Evolutionary conservation across 2,113 vertebrate species (phyloP).

Genomic region (Oncorhynchus mykiss): DNA sequence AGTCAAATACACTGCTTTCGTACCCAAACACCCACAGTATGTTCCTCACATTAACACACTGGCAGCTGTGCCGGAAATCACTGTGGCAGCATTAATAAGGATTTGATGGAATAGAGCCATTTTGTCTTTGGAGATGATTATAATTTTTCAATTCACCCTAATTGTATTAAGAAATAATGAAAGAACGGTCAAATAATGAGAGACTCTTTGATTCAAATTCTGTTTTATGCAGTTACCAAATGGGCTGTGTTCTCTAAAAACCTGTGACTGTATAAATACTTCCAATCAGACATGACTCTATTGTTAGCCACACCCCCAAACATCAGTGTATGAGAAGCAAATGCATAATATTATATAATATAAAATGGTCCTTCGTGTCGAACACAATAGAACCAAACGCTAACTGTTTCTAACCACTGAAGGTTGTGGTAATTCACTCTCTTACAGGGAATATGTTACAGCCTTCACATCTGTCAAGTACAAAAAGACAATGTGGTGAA

Average conservation of each 20-base stretch:
- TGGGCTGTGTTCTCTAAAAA: no score
- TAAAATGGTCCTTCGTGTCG: neutral
- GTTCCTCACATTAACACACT: conserved; percentile 18
- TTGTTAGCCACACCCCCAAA: no score
- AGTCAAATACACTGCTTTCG: neutral
- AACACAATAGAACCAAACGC: neutral
- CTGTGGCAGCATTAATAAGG: conserved; percentile 30
- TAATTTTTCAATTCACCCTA: conserved; percentile 43
- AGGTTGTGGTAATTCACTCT: neutral
- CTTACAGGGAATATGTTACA: neutral
- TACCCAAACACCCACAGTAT: conserved; percentile 1
- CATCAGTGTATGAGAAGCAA: no score
- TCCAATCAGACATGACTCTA: no score
- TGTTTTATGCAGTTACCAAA: conserved; percentile 15
- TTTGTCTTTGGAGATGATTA: conserved; percentile 36
- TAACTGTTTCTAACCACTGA: neutral
- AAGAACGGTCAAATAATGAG: conserved; percentile 37
- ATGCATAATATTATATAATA: neutral
- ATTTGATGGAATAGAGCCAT: conserved; percentile 37
- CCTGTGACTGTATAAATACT: no score
- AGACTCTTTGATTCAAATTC: conserved; percentile 14
- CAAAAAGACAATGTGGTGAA: neutral
- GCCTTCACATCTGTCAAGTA: neutral
- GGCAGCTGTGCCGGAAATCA: conserved; percentile 35
- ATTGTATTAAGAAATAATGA: conserved; percentile 36